Base-by-base conservation (phyloP, 2,113 vertebrate genomes). In the Oostethus manadensis region DNA sequence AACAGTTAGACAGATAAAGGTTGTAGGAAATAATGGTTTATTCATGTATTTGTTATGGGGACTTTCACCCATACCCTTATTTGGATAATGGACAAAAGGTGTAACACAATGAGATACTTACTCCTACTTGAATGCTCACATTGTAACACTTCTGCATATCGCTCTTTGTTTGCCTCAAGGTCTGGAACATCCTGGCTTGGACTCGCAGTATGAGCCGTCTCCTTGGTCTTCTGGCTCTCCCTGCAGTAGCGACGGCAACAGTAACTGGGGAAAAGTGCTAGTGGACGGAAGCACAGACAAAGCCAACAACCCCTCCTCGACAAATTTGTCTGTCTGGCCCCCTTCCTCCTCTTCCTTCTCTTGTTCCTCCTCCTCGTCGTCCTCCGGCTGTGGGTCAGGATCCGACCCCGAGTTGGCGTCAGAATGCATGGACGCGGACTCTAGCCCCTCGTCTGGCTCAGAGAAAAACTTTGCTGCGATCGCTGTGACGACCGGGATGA, bases 401-500 rank as follows among this genome's bases (percentile, higher is more conserved):
- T 88, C 92, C 64, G 93, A 96, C 86, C 90, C 92, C 5, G 94
- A 98, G 88, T 81, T 93, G 82, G 89, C 92, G 69, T 92, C 93
- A 91, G 94, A 96, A 94, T 95, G 94, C 91, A 89, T 93, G 92
- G 94, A 95, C 64, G 91, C 92, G 88, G 97, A 98, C 86, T 96
- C 93, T 85, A 91, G 90, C 87, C 94, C 92, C 68, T 93, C 91
- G 81, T 89, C 93, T 22, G 92, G 93, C 72, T 94, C 94, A 3
- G 94, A 98, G 86, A 92, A 90, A 81, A 94, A 93, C 90, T 90
- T 94, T 29, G 78, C 89, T 21, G 82, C 89, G 73, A 90, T 92
- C 88, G 90, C 92, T 83, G 93, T 90, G 84, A 90, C 87, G 82
- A 86, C 88, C 58, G 89, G 61, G 87, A 90, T 84, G 93, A 93